These are phyloP conservation scores for Cataglyphis livida DNA, from an alignment of 2,888 invertebrate species.

Conservation along the genomic window DNA sequence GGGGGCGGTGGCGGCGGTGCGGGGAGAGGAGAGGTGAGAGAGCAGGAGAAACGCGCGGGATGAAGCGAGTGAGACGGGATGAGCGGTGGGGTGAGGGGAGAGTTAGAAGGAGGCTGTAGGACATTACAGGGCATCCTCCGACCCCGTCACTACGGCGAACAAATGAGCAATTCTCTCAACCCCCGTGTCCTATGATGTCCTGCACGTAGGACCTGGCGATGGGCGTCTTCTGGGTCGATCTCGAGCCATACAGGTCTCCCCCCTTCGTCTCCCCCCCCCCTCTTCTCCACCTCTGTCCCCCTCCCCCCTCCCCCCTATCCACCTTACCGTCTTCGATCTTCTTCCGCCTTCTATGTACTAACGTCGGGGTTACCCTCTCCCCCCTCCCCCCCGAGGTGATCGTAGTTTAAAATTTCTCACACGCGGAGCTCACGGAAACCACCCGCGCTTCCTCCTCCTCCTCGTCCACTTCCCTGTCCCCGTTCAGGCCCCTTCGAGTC, in stretches of 20 bases:
- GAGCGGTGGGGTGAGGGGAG: conserved; percentile 49
- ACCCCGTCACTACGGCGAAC: conserved; percentile 82
- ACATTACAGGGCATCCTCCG: conserved; percentile 83
- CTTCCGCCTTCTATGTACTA: conserved; percentile 72
- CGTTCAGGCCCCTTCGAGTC: conserved; percentile 24
- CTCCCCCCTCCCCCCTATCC: conserved; percentile 55
- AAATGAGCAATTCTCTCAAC: conserved; percentile 85
- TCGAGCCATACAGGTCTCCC: conserved; percentile 67
- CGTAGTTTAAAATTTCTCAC: conserved; percentile 85
- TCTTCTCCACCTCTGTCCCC: conserved; percentile 51
- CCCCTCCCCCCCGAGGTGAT: conserved; percentile 80
- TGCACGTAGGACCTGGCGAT: conserved; percentile 81
- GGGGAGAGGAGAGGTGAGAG: conserved; percentile 51
- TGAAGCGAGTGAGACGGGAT: conserved; percentile 41
- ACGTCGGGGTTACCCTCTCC: conserved; percentile 66
- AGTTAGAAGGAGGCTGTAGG: conserved; percentile 78
- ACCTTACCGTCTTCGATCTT: conserved; percentile 63
- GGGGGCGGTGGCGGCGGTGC: conserved; percentile 44
- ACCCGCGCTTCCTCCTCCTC: conserved; percentile 70
- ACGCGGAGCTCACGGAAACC: conserved; percentile 80
- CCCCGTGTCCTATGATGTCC: conserved; percentile 84
- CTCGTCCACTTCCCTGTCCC: background rate
- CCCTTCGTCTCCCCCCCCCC: conserved; percentile 3
- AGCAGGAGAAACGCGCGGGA: conserved; percentile 54
- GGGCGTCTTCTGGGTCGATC: conserved; percentile 81